These are phyloP conservation scores for Caloenas nicobarica DNA, from an alignment of 2,113 vertebrate genomes.

Conservation along the genomic window DNA sequence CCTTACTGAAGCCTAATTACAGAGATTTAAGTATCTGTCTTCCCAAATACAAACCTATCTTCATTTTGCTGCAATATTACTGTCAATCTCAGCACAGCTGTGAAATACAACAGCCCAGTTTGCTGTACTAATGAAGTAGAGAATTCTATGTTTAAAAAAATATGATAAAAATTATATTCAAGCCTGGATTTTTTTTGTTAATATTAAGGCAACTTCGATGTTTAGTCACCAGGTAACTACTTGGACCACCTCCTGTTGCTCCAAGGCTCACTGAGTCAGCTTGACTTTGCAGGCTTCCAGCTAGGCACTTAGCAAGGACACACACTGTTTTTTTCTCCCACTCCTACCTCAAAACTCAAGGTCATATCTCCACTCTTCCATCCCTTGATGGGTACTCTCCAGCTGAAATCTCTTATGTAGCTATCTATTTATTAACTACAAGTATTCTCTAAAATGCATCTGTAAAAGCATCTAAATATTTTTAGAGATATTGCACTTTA, in stretches of 20 bases:
- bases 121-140: neutral
- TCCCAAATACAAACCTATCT: neutral
- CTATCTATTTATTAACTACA: constrained; percentile 51
- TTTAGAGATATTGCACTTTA: neutral
- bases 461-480: neutral
- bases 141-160: neutral
- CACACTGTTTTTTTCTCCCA: neutral
- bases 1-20: constrained; percentile 26
- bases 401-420: neutral
- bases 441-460: neutral
- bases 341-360: constrained; percentile 4
- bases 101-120: neutral
- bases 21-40: neutral
- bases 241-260: neutral
- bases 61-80: neutral
- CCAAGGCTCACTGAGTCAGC: neutral
- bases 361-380: neutral
- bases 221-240: neutral
- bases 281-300: neutral
- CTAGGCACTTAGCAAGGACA: neutral
- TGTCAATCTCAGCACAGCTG: neutral
- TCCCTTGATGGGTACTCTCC: constrained; percentile 1
- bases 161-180: neutral
- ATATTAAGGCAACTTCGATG: neutral
- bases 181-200: neutral